Base-by-base conservation (phyloP, 2,113 vertebrate species). In the Hemibagrus wyckioides region DNA sequence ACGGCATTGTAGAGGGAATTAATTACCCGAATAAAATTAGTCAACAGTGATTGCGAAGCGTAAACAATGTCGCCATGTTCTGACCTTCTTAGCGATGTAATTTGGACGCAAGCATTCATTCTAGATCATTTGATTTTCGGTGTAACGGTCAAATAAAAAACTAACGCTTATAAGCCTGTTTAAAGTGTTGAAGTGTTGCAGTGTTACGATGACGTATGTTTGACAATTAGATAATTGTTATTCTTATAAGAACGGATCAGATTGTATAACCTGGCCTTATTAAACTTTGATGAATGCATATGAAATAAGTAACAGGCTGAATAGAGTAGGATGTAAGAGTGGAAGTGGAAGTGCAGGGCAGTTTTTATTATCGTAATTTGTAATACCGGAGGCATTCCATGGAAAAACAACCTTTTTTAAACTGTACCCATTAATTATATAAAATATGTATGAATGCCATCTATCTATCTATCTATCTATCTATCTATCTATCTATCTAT, bases 371-470 rank as follows among this genome's bases (percentile, higher is more conserved):
- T 9, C 52, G 44, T 30, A 0, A 77, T 52, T 9, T 77, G 44
- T 30, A 0, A 77, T 52, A 19, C 44, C 28, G 8, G 14, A 50
- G 13, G 25, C 14, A 50, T 52, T 50, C 28, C 73, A 50, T 75
- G n/a, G 23, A 75, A 44, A 75, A 9, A 71, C 19, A 71, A 7
- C 17, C 33, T 73, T 41, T 14, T 33, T 33, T 17, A 15, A 67
- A n/a, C 36, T 71, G 50, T 11, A 75, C 19, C 23, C 39, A 30
- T 52, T 77, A 7, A 52, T 77, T n/a, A 52, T 77, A 52, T 77
- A n/a, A 77, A 77, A 77, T 77, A 77, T 52, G 44, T n/a, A 77
- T 52, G 44, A 52, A n/a, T 50, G 71, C 41, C n/a, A n/a, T n/a
- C n/a, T n/a, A n/a, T n/a, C n/a, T n/a, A n/a, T n/a, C n/a, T n/a